Percentiles rank a stretch among this genome's conserved stretches.
Conservation (phyloP, 2,888 invertebrate species). For the Stenodera caucasica region DNA sequence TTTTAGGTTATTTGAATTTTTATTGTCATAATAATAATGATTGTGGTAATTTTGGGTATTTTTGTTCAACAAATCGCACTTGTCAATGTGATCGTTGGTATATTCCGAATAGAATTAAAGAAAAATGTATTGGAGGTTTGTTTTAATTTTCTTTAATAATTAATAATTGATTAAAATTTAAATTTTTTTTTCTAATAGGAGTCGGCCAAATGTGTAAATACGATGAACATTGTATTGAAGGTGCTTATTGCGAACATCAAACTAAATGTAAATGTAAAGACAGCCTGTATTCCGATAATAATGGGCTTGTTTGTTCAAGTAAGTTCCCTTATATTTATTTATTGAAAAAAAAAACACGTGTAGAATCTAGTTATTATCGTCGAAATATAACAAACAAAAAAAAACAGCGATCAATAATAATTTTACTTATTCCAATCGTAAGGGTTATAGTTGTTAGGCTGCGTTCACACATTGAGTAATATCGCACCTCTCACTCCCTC, state of each 20-base stretch:
- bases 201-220: slow-evolving; percentile 51
- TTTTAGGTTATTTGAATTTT: slow-evolving; percentile 40
- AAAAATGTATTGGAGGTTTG: slow-evolving; percentile 51
- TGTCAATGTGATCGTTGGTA: slow-evolving; percentile 50
- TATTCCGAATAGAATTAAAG: slow-evolving; percentile 41
- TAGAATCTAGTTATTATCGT: no score
- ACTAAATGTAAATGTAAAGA: slow-evolving; percentile 51
- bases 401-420: no score
- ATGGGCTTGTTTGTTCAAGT: slow-evolving; percentile 48
- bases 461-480: no score
- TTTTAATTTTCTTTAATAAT: slow-evolving; percentile 9
- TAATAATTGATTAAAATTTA: slow-evolving; percentile 6
- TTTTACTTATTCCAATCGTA: no score
- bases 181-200: slow-evolving; percentile 48
- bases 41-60: slow-evolving; percentile 50
- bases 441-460: no score
- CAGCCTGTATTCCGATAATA: slow-evolving; percentile 39
- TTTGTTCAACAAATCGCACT: slow-evolving; percentile 48
- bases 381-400: no score
- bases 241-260: slow-evolving; percentile 53
- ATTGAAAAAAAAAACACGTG: slow-evolving; percentile 12
- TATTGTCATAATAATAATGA: slow-evolving; percentile 39
- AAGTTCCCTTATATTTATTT: slow-evolving; percentile 23
- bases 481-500: no score
- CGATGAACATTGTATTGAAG: slow-evolving; percentile 54